Percentiles rank a stretch among this genome's conserved stretches.
phyloP scores from a whole-genome alignment of 2,888 invertebrate genomes.

The Campoletis raptor region DNA sequence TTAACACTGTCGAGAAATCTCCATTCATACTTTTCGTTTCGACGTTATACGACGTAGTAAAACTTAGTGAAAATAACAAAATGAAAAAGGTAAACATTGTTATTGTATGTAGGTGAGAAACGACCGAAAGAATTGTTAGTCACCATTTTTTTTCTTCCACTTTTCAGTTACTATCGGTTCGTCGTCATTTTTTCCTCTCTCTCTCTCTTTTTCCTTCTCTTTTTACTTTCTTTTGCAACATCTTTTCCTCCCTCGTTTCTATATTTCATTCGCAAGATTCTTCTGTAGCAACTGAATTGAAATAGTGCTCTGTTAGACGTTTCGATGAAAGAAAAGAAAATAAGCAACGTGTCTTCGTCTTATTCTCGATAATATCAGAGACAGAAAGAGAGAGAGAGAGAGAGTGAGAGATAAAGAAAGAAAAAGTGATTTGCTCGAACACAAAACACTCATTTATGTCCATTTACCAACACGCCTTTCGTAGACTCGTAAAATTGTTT shows the following conservation, averaged over 20 bases:
- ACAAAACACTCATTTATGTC: constrained; percentile 49
- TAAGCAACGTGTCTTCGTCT: constrained; percentile 41
- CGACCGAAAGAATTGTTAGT: not conserved
- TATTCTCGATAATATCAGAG: constrained; percentile 20
- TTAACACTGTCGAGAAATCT: constrained; percentile 50
- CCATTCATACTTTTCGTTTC: constrained; percentile 55
- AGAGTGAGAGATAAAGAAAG: not conserved
- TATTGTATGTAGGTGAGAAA: not conserved
- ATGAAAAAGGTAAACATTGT: constrained; percentile 4
- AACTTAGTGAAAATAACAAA: constrained; percentile 35
- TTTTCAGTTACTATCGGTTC: constrained; percentile 11
- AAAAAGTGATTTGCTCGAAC: constrained; percentile 15
- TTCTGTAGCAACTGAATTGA: constrained; percentile 42
- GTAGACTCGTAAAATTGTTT: constrained; percentile 24
- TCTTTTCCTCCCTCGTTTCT: not conserved
- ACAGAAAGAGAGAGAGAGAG: constrained; percentile 19
- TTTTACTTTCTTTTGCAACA: not conserved
- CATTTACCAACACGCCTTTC: constrained; percentile 43
- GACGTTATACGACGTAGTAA: constrained; percentile 17
- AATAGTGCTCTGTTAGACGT: constrained; percentile 45
- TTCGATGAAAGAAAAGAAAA: constrained; percentile 63
- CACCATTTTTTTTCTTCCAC: not conserved
- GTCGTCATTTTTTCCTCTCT: not conserved
- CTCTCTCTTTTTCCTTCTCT: not conserved
- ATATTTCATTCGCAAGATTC: constrained; percentile 29